phyloP scores from a whole-genome alignment of 2,113 vertebrate genomes.

The Pterocles burchelli region DNA sequence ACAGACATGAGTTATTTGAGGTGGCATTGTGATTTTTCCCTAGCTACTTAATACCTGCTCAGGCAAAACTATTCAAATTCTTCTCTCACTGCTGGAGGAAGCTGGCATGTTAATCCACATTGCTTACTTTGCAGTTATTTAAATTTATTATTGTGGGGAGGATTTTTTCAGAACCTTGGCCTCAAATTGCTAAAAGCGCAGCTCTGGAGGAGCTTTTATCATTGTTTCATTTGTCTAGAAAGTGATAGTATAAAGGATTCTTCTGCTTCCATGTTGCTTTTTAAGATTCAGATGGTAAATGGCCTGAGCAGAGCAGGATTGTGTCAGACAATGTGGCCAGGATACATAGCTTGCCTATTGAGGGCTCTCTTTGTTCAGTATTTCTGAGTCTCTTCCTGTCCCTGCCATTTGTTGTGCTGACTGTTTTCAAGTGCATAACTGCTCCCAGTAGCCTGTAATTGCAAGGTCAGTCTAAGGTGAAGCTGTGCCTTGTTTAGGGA shows the following conservation, averaged over 20 bases:
- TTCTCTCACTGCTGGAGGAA: not conserved
- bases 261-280: not conserved
- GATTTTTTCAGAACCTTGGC: not conserved
- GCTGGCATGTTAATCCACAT: conserved; percentile 28
- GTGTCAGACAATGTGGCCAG: not conserved
- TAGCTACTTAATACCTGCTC: not conserved
- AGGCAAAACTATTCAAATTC: not conserved
- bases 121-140: conserved; percentile 40
- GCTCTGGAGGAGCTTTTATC: conserved; percentile 29
- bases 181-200: not conserved
- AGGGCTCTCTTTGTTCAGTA: not conserved
- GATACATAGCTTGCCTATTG: not conserved
- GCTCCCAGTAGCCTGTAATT: conserved; percentile 64
- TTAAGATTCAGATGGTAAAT: not conserved
- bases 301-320: not conserved
- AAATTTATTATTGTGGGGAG: conserved; percentile 41
- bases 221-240: not conserved
- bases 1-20: conserved; percentile 33
- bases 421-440: conserved; percentile 24
- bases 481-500: conserved; percentile 7
- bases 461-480: conserved; percentile 60
- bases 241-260: not conserved
- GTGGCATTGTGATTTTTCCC: conserved; percentile 1
- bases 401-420: not conserved
- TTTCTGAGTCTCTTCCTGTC: not conserved